Conservation (phyloP, 2,113 vertebrate genomes). For the Xenopus tropicalis region DNA sequence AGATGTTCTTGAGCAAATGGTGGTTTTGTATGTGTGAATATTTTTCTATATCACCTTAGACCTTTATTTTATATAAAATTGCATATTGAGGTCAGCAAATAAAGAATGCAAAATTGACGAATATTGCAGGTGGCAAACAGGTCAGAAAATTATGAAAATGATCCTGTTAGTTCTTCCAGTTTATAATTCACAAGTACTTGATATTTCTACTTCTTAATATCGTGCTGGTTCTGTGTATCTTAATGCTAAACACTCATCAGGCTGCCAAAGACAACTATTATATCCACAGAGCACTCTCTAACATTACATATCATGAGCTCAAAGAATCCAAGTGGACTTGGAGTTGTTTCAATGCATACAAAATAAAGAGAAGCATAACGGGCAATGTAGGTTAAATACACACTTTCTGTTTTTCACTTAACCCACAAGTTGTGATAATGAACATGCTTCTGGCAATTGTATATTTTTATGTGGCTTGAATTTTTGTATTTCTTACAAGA, state of each 20-base stretch:
- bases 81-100: too few relatives aligned
- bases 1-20: too few relatives aligned
- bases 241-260: slow-evolving; percentile 14
- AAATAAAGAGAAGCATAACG: slow-evolving; percentile 31
- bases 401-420: background rate
- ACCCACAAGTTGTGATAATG: slow-evolving; percentile 14
- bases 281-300: slow-evolving; percentile 37
- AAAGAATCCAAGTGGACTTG: slow-evolving; percentile 31
- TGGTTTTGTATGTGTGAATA: too few relatives aligned
- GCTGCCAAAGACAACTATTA: slow-evolving; percentile 36
- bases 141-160: too few relatives aligned
- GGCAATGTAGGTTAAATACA: slow-evolving; percentile 25
- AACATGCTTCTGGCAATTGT: slow-evolving; percentile 3
- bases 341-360: slow-evolving; percentile 38
- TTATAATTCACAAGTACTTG: too few relatives aligned
- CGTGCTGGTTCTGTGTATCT: slow-evolving; percentile 15
- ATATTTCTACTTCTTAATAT: slow-evolving; percentile 1
- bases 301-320: slow-evolving; percentile 34
- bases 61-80: too few relatives aligned
- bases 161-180: too few relatives aligned
- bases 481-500: slow-evolving; percentile 20
- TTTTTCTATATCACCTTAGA: too few relatives aligned
- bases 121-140: too few relatives aligned
- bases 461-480: slow-evolving; percentile 33
- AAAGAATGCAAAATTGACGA: too few relatives aligned